phyloP scores from a whole-genome alignment of 2,797 vertebrate genomes.

The Podargus strigoides region DNA sequence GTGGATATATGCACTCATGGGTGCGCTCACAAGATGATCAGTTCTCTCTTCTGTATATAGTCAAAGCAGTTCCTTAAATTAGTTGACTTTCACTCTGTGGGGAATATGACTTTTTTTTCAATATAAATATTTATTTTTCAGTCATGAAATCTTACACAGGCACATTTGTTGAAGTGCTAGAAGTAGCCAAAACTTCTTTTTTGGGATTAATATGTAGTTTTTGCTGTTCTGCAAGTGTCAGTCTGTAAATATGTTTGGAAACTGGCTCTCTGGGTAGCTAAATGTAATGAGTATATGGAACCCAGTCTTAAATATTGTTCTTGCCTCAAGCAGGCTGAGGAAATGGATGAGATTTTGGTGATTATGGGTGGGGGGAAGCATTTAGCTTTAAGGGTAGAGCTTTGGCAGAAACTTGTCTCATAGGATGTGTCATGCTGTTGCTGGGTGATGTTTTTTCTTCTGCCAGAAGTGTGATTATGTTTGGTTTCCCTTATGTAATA shows the following conservation, averaged over 20 bases:
- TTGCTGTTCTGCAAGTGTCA: not conserved
- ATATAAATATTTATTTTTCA: not conserved
- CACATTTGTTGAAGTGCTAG: not conserved
- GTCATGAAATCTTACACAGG: no score
- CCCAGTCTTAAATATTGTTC: not conserved
- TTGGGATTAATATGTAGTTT: not conserved
- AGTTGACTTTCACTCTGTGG: not conserved
- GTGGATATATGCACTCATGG: not conserved
- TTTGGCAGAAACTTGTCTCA: not conserved
- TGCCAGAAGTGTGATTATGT: not conserved
- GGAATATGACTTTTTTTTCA: not conserved
- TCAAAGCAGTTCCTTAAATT: not conserved
- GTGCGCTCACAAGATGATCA: not conserved
- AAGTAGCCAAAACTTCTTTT: not conserved
- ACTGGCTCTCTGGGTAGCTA: not conserved
- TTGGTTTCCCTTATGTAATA: conserved; percentile 5
- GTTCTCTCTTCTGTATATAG: not conserved
- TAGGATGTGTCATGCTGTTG: not conserved
- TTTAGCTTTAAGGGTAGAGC: not conserved
- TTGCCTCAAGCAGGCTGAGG: not conserved
- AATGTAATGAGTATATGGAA: not conserved
- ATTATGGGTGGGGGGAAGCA: not conserved
- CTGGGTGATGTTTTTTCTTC: not conserved
- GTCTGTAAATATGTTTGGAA: not conserved
- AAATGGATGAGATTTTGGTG: not conserved